Base-by-base conservation (phyloP, 30 jellyfish, hydroid and myxozoan genomes). In the Turritopsis rubra region DNA sequence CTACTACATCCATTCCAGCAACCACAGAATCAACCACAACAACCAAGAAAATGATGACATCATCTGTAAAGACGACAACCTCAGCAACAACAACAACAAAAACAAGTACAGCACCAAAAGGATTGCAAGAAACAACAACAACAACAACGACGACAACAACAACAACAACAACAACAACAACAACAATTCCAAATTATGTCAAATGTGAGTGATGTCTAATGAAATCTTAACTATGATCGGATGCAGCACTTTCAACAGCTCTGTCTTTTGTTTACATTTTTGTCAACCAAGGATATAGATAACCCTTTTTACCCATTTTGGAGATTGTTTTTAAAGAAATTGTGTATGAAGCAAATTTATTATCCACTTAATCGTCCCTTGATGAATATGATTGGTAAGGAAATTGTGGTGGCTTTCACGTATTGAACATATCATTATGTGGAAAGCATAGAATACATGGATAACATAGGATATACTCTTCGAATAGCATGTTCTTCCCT, bases 1-100 rank as follows among this genome's bases (percentile, higher is more conserved):
- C 83, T 8, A 26, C 83, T 8, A 74, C 83, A 9, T 9, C 68
- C 27, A 75, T 72, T 18, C 17, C 83, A 8, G 8, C 83, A 1
- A 27, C 83, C 28, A 75, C 83, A 21, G 41, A 28, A 7, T n/a
- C n/a, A 41, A 75, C 74, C 65, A 75, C 83, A 22, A 8, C 83
- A 75, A 26, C 83, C 28, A 17, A 28, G 65, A 28, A 26, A 75
- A 26, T 3, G 13, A 41, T 13, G 13, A 41, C 31, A 5, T 26
- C 28, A 5, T 1, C 77, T 3, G 4, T 22, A 22, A 22, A 16
- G 8, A 26, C 31, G 18, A 27, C 7, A 74, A 22, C 72, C 16
- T 9, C 68, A 52, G 13, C 73, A 75, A 26, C 83, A 22, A 75
- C 72, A 22, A 28, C 65, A 75, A 1, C 83, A 28, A 1, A 7